Conservation (phyloP, 2,113 vertebrate genomes). For the Gadus chalcogrammus region DNA sequence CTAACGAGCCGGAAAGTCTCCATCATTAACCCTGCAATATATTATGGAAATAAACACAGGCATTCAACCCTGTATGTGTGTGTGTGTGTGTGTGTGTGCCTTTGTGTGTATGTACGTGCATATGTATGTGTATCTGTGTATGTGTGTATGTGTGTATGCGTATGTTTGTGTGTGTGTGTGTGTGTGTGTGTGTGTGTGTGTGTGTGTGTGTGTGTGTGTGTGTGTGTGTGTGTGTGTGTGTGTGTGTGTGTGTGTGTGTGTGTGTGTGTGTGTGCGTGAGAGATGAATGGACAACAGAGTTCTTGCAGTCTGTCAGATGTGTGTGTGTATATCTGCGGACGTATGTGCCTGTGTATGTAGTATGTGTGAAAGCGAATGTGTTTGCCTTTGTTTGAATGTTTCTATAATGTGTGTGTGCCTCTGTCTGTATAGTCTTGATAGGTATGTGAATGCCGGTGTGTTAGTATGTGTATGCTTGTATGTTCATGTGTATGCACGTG, state of each 20-base stretch:
- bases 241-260: conserved; percentile 21
- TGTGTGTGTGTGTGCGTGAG: conserved; percentile 26
- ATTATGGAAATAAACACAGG: too few relatives aligned
- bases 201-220: conserved; percentile 3
- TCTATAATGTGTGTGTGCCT: neutral
- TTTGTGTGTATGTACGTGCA: neutral
- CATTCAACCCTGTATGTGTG: neutral
- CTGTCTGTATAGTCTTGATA: too few relatives aligned
- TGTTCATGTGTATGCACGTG: neutral
- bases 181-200: conserved; percentile 6
- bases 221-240: conserved; percentile 12
- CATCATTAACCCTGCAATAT: too few relatives aligned
- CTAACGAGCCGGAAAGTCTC: too few relatives aligned
- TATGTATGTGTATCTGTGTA: conserved; percentile 2
- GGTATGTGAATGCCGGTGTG: too few relatives aligned
- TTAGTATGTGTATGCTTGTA: neutral
- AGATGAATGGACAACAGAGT: neutral
- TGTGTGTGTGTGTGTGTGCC: conserved; percentile 13
- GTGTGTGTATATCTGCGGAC: neutral
- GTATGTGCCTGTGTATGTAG: neutral
- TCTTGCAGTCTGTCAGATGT: conserved; percentile 36
- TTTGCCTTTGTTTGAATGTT: too few relatives aligned
- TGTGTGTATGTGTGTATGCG: neutral
- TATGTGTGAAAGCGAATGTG: neutral
- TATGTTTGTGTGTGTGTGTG: neutral